phyloP scores from a whole-genome alignment of 2,888 invertebrate species.

The Macaria notata region DNA sequence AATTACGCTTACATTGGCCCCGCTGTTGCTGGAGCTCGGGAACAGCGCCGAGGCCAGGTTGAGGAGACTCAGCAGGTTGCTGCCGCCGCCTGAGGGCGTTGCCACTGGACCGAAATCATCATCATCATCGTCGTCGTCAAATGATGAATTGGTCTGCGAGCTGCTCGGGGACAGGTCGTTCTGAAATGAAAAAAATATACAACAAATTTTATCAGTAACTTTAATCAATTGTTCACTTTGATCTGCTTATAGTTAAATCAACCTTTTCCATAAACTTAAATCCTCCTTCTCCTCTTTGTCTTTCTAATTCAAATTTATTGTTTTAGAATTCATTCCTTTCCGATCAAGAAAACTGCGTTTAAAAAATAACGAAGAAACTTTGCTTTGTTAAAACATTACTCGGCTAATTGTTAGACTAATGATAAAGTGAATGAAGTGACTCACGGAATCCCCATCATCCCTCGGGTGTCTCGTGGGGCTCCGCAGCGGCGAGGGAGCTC shows the following conservation, averaged over 20 bases:
- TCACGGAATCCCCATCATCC: constrained; percentile 38
- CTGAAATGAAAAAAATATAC: constrained; percentile 1
- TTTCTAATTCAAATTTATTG: too few species aligned
- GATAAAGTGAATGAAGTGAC: constrained; percentile 16
- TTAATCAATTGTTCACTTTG: too few species aligned
- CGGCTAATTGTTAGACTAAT: too few species aligned
- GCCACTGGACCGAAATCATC: constrained; percentile 43
- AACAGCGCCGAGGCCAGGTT: constrained; percentile 57
- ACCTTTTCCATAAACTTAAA: too few species aligned
- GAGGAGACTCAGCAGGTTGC: constrained; percentile 63
- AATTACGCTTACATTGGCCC: constrained; percentile 50
- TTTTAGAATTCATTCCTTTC: too few species aligned
- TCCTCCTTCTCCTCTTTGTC: too few species aligned
- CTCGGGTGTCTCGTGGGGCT: constrained; percentile 37
- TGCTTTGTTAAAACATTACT: too few species aligned
- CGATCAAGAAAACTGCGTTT: too few species aligned
- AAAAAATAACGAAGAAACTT: too few species aligned
- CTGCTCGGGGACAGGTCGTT: constrained; percentile 3
- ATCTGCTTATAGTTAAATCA: too few species aligned
- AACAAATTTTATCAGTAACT: too few species aligned
- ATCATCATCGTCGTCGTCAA: constrained; percentile 48
- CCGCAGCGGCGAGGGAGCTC: constrained; percentile 42
- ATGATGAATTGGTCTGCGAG: constrained; percentile 21
- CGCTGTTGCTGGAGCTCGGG: constrained; percentile 48
- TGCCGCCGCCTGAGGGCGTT: constrained; percentile 50